Conservation (phyloP, 2,888 invertebrate species). For the Hypercompe scribonia region DNA sequence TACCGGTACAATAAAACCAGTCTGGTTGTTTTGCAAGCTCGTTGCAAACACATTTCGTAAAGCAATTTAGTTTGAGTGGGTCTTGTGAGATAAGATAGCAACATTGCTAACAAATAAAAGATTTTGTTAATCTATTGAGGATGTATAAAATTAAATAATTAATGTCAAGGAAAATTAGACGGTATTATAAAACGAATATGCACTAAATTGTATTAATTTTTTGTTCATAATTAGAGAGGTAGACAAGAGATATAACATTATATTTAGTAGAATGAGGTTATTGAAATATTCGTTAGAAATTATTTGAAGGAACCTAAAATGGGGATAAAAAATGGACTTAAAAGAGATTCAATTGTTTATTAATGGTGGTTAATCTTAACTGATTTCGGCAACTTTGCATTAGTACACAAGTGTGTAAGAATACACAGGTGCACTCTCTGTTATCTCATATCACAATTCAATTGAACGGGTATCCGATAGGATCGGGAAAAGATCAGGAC, state of each 20-base stretch:
- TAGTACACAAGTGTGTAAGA: too few relatives aligned
- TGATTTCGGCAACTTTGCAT: too few relatives aligned
- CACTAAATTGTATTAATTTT: background rate
- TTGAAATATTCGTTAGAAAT: background rate
- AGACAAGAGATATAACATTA: background rate
- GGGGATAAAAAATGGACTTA: background rate
- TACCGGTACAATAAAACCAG: constrained; percentile 14
- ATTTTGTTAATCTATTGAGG: constrained; percentile 13
- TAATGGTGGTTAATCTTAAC: too few relatives aligned
- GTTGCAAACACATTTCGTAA: constrained; percentile 26
- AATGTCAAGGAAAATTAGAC: background rate
- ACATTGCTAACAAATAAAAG: constrained; percentile 16
- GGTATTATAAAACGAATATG: background rate
- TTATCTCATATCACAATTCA: too few relatives aligned
- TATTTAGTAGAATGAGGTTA: background rate
- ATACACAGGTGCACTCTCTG: too few relatives aligned
- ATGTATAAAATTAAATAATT: constrained; percentile 7
- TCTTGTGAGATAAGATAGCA: constrained; percentile 26
- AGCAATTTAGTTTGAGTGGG: constrained; percentile 18
- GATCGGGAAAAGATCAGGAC: too few relatives aligned
- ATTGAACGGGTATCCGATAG: too few relatives aligned
- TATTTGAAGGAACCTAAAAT: background rate
- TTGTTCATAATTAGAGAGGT: background rate
- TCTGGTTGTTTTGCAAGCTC: constrained; percentile 19
- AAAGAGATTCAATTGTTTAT: background rate